A percentile compares a stretch with the other conserved stretches of the same genome.
These are phyloP conservation scores for Ophioninae sp. DNA, from an alignment of 2,888 invertebrate genomes.

Conservation along the genomic window DNA sequence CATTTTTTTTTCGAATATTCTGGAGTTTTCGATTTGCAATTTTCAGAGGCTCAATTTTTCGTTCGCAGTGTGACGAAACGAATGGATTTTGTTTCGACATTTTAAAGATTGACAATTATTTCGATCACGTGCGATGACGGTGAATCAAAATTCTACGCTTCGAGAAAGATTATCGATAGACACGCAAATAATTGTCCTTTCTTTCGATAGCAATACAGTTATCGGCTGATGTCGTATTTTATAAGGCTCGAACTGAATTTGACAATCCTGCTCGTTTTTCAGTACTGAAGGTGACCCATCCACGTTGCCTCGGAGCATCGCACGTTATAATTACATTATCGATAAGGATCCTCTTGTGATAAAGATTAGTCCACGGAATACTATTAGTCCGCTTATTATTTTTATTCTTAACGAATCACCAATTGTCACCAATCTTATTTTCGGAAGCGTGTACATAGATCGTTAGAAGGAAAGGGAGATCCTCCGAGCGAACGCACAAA, in stretches of 20 bases:
- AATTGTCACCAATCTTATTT: background rate
- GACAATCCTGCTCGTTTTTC: background rate
- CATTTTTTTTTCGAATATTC: background rate
- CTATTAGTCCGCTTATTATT: background rate
- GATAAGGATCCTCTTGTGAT: background rate
- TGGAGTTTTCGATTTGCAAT: background rate
- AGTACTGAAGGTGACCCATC: background rate
- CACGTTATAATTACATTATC: background rate
- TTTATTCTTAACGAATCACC: background rate
- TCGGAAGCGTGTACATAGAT: background rate
- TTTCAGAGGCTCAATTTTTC: background rate
- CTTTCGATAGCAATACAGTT: background rate
- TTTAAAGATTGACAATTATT: background rate
- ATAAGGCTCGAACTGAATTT: background rate
- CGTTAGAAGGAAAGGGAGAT: constrained; percentile 2
- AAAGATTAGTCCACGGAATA: background rate
- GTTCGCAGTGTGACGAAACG: background rate
- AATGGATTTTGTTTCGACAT: background rate
- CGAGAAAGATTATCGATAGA: background rate
- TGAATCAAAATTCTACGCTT: background rate
- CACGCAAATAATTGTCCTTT: background rate
- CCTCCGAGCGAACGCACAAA: constrained; percentile 21
- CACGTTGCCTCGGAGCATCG: background rate
- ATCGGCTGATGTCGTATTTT: background rate
- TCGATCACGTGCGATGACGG: background rate